Evolutionary conservation across 1,140 invertebrate genomes (phyloP), one percentile per base, ranked within the genome.

Genomic region (Trachymyrmex septentrionalis): DNA sequence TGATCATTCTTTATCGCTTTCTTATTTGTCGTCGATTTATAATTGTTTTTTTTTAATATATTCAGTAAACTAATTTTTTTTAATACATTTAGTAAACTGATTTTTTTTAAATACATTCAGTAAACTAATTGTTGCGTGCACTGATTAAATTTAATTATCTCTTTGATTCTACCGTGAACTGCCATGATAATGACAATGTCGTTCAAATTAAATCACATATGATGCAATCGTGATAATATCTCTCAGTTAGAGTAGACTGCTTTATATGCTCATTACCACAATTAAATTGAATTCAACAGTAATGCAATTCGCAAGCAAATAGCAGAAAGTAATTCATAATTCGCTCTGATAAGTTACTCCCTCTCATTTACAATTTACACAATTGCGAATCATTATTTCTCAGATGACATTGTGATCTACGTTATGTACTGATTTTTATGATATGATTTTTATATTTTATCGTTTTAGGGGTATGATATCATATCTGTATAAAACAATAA

Each of bases 121-220:
- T 4, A 12, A 30, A 30, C 30, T 30, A 0, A 27, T 44, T 59
- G 10, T 24, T 2, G 53, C 3, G 34, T 24, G 21, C 4, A 6
- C 12, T 21, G 27, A 72, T 82, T 4, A 44, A 72, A 82, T 82
- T 57, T 72, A 59, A 72, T 82, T 72, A 73, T 48, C 34, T 72
- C 19, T 61, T 82, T 73, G 57, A 61, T 73, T 82, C 19, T 19
- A 73, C 2, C 34, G 14, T n/a, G 44, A 73, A 82, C 71, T 61
- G 10, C 2, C 38, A 44, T 44, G 53, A 59, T 72, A 72, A 55
- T 21, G 24, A 59, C 1, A 53, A 6, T 82, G 38, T 73, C 53
- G 14, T 30, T 59, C 10, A 73, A 82, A 82, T 82, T 72, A 82
- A 82, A 82, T 82, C n/a, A 34, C 48, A 81, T 59, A 38, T 82